Base-by-base conservation (phyloP, 1,140 invertebrate genomes). In the Kradibia gibbosae region DNA sequence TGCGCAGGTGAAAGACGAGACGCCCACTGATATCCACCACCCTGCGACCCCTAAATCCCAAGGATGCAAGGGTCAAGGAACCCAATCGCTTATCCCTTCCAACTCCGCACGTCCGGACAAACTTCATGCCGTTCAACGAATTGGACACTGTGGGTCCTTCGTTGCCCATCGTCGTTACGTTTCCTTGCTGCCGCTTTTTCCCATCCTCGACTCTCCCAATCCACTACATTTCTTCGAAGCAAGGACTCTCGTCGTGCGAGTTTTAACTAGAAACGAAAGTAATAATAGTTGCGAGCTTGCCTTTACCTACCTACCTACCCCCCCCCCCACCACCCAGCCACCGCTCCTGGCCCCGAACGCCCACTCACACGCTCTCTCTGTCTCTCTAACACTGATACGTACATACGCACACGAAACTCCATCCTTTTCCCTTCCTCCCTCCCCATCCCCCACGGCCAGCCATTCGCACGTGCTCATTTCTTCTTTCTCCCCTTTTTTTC, bases 1-100 rank as follows among this genome's bases (percentile, higher is more conserved):
- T 67, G 62, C 62, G n/a, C 86, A 87, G 87, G 87, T 87, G 86
- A 86, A 87, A 86, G 85, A 88, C 62, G 39, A 36, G 34, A 67
- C 22, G 62, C 22, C 8, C 62, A 7, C 3, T 17, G 20, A 17
- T 20, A 36, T 31, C 13, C 60, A 17, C 60, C 5, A 17, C 50
- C 5, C 20, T 53, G 5, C 50, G 50, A 8, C 50, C 10, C 15
- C 13, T 20, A 22, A 20, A 11, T 11, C 50, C 5, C 42, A 8
- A 13, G 42, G 42, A n/a, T 8, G 62, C 34, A 20, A 36, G 39
- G 82, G 76, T n/a, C n/a, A 71, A n/a, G n/a, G 48, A 48, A 50
- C 48, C 31, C 77, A 57, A 71, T 78, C 71, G 67, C n/a, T 53
- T 11, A 53, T 5, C 22, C 2, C 10, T 1, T 28, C 20, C 39